Conservation (phyloP, 2,888 invertebrate species). For the Rhogogaster chlorosoma region DNA sequence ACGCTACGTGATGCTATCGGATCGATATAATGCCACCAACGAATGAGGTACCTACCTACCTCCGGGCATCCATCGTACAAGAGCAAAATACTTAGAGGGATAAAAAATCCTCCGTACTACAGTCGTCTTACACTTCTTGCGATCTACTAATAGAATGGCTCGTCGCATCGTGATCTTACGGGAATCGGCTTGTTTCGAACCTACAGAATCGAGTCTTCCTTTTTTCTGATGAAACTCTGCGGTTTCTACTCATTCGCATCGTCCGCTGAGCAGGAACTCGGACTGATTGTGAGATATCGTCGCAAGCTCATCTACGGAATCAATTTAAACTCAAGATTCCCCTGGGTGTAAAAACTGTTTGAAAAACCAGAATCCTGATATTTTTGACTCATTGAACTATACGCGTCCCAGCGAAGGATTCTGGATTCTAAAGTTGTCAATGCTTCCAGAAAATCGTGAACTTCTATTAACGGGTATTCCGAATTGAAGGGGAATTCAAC, state of each 20-base stretch:
- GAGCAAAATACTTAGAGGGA: constrained; percentile 20
- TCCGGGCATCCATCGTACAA: constrained; percentile 10
- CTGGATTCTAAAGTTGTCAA: background rate
- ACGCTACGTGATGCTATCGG: constrained; percentile 40
- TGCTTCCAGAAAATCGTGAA: background rate
- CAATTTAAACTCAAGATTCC: background rate
- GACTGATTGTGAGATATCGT: background rate
- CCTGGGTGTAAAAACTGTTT: background rate
- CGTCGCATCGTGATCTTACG: constrained; percentile 13
- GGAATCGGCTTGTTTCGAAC: constrained; percentile 18
- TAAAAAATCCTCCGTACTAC: background rate
- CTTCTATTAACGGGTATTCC: background rate
- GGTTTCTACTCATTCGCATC: constrained; percentile 1
- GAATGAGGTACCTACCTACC: constrained; percentile 7
- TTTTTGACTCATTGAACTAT: background rate
- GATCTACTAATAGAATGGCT: constrained; percentile 39
- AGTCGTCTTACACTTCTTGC: constrained; percentile 33
- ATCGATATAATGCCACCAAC: constrained; percentile 43
- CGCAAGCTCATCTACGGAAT: background rate
- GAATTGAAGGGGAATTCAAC: background rate
- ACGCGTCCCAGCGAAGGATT: background rate
- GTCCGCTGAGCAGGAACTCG: background rate
- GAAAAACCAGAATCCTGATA: background rate
- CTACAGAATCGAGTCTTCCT: background rate
- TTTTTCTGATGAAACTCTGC: constrained; percentile 37